Percentiles rank a stretch among this genome's conserved stretches.
Conservation (phyloP, 2,888 invertebrate genomes). For the Himalopsyche kuldschensis region DNA sequence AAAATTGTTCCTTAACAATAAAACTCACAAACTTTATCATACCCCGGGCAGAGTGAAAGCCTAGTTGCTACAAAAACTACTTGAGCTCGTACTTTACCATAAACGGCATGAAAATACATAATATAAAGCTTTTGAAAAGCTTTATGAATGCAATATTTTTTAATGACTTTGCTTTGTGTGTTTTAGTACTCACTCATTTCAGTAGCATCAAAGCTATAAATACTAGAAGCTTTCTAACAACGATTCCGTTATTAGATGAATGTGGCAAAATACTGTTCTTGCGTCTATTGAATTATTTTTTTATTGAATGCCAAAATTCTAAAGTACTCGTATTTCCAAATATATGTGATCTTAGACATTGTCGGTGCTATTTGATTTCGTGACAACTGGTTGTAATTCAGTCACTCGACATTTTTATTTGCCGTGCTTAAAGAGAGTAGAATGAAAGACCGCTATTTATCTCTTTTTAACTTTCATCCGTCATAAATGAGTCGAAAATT, state of each 20-base stretch:
- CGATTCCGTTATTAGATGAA: neutral
- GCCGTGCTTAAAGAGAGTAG: no score
- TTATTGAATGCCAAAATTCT: no score
- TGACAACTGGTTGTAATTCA: no score
- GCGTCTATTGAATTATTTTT: no score
- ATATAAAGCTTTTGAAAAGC: conserved; percentile 13
- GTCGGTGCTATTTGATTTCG: no score
- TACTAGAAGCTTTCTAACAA: neutral
- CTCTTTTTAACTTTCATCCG: no score
- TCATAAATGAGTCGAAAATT: no score
- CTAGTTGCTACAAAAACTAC: conserved; percentile 13
- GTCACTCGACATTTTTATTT: no score
- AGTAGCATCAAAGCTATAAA: neutral
- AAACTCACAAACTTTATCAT: conserved; percentile 24
- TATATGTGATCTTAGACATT: no score
- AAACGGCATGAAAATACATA: conserved; percentile 30
- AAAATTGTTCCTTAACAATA: conserved; percentile 28
- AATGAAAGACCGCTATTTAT: no score
- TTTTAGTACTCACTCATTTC: neutral
- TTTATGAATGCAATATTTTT: conserved; percentile 34
- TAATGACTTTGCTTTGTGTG: conserved; percentile 30
- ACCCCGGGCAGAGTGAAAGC: conserved; percentile 5
- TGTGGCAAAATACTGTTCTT: no score
- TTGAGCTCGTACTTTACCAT: conserved; percentile 13
- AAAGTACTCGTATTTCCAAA: no score